Conservation (phyloP, 2,113 vertebrate genomes). For the Perccottus glenii region DNA sequence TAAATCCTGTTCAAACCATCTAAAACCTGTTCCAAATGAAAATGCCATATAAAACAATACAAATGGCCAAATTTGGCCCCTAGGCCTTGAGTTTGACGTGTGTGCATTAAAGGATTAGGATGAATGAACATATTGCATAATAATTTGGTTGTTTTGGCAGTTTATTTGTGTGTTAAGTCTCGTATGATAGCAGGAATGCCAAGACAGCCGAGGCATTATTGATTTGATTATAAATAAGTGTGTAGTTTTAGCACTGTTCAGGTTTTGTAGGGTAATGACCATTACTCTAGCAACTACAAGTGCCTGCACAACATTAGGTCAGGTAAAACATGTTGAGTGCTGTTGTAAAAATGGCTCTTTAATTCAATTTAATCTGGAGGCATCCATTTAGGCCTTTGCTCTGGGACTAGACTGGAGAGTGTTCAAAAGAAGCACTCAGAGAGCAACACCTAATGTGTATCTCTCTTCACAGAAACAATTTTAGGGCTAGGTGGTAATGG, state of each 20-base stretch:
- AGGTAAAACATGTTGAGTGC: conserved; percentile 20
- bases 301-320: conserved; percentile 22
- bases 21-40: no score
- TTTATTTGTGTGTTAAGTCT: no score
- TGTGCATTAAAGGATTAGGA: no score
- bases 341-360: conserved; percentile 31
- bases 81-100: no score
- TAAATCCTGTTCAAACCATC: no score
- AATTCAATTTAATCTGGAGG: conserved; percentile 27
- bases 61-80: no score
- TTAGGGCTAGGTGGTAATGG: background rate
- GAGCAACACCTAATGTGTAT: background rate
- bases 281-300: background rate
- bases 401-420: background rate
- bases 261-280: background rate
- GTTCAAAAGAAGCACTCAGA: background rate
- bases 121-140: no score
- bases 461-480: background rate
- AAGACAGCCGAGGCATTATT: background rate
- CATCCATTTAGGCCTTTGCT: conserved; percentile 1
- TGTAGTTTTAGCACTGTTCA: background rate
- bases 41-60: no score
- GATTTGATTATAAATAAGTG: background rate
- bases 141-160: no score
- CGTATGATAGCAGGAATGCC: no score